Base-by-base conservation (phyloP, 2,797 vertebrate genomes). In the Poeciliopsis presidionis region DNA sequence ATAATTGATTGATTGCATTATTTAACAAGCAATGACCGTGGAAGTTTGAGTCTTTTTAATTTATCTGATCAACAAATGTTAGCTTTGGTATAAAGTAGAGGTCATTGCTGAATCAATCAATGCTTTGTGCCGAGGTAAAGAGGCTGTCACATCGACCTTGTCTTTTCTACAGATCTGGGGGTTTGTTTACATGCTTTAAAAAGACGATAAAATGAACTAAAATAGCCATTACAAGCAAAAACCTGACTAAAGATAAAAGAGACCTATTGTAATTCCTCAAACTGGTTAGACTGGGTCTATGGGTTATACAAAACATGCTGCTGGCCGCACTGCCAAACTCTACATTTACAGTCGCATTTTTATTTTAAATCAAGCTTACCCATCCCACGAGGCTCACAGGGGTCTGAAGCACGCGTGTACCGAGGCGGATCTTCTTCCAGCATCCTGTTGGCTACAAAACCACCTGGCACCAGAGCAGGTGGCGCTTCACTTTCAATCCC, bases 351-450 rank as follows among this genome's bases (percentile, higher is more conserved):
- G 18, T 20, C 18, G 2, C 47, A 51, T n/a, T 0, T 20, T 2
- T 45, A 59, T 18, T 43, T 16, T 2, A 61, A 57, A 18, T 18
- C 9, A 63, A 41, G 36, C 59, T 53, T 91, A 96, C 97, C 94
- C 93, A 96, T 97, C 70, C 95, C 90, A 81, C 96, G 96, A n/a
- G 97, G 96, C 87, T 97, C 98, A 86, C 96, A 96, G 0, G 96
- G 95, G 89, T 99, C 98, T 8, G 97, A 96, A 82, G 97, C 98
- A 1, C 98, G 96, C 84, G 96, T 99, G 55, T 99, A 99, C 72
- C 98, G 95, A 5, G 98, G 98, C 0, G 96, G 96, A 85, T 99
- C 98, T 87, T 99, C 97, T 91, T 98, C 98, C 89, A 99, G 91
- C 78, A 99, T 96, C 4, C 97, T 95, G 84, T 99, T 97, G 22